A percentile compares a stretch with the other conserved stretches of the same genome.
These are phyloP conservation scores for Nyctibius bracteatus DNA, from an alignment of 2,113 vertebrate species.

Conservation along the genomic window DNA sequence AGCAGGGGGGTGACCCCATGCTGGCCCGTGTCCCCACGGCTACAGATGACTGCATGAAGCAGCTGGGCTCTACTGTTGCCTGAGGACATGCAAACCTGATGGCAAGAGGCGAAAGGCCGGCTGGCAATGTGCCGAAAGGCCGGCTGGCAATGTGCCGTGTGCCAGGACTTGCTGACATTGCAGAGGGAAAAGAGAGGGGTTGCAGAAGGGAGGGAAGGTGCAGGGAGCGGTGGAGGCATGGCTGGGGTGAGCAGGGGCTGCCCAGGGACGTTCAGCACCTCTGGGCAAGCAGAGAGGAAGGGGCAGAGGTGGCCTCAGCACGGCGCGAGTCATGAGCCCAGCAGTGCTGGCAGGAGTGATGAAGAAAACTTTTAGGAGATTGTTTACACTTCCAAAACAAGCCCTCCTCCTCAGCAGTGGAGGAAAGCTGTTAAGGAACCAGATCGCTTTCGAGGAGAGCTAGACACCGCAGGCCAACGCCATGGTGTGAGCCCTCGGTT, in stretches of 20 bases:
- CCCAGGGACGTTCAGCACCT: rapidly evolving
- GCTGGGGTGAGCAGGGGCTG: background rate
- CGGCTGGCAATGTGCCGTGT: rapidly evolving
- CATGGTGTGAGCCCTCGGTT: rapidly evolving
- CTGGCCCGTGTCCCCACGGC: rapidly evolving
- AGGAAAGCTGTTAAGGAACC: background rate
- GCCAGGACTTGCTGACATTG: background rate
- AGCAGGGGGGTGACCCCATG: rapidly evolving
- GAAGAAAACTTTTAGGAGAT: background rate
- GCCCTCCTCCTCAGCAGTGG: background rate
- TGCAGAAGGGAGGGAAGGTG: background rate
- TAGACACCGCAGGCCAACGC: background rate
- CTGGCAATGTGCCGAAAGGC: background rate
- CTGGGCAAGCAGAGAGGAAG: background rate
- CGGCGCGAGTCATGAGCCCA: rapidly evolving
- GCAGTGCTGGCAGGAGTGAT: background rate
- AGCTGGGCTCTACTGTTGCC: background rate
- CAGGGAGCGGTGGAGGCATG: rapidly evolving
- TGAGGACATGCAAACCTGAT: rapidly evolving
- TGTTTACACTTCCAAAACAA: background rate
- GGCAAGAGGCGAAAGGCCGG: background rate
- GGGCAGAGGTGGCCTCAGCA: background rate
- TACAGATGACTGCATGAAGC: background rate
- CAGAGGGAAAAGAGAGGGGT: background rate
- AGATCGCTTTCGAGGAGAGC: rapidly evolving